Percentiles rank a stretch among this genome's conserved stretches.
These are phyloP conservation scores for Trachurus trachurus DNA, from an alignment of 2,797 vertebrate species.

Conservation along the genomic window DNA sequence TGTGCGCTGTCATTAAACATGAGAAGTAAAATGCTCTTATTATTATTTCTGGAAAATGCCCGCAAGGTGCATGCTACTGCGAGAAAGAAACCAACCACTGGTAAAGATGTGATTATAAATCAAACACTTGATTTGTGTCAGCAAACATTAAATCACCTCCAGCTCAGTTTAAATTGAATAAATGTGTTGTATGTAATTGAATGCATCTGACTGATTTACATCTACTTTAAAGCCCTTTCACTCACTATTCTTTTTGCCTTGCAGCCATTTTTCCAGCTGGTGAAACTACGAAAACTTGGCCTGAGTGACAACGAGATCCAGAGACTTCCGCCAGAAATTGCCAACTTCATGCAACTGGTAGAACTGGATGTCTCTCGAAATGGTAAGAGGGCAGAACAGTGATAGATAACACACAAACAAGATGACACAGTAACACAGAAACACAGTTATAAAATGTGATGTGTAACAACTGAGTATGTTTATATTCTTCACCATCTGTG, in stretches of 20 bases:
- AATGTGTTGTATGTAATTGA: neutral
- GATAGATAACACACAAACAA: neutral
- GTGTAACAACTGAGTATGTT: neutral
- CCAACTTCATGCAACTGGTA: constrained; percentile 98
- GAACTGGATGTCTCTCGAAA: constrained; percentile 98
- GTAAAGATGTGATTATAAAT: neutral
- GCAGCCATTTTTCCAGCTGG: constrained; percentile 97
- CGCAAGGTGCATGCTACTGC: neutral
- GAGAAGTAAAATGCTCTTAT: neutral
- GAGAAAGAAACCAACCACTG: neutral
- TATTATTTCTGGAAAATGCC: neutral
- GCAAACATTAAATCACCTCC: neutral
- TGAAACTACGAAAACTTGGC: constrained; percentile 96
- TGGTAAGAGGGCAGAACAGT: constrained; percentile 83
- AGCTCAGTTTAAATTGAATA: neutral
- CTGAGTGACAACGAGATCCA: constrained; percentile 99
- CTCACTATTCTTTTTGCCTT: constrained; percentile 63
- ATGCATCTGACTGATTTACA: neutral
- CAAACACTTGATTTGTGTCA: neutral
- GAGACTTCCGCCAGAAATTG: constrained; percentile 95
- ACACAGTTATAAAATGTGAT: neutral
- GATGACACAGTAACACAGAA: neutral
- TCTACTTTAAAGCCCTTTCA: neutral
- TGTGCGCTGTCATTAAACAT: neutral
- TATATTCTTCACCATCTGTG: neutral